Percentiles rank a stretch among this genome's conserved stretches.
phyloP scores from a whole-genome alignment of 1,140 invertebrate species.

The Diorhabda carinulata region DNA sequence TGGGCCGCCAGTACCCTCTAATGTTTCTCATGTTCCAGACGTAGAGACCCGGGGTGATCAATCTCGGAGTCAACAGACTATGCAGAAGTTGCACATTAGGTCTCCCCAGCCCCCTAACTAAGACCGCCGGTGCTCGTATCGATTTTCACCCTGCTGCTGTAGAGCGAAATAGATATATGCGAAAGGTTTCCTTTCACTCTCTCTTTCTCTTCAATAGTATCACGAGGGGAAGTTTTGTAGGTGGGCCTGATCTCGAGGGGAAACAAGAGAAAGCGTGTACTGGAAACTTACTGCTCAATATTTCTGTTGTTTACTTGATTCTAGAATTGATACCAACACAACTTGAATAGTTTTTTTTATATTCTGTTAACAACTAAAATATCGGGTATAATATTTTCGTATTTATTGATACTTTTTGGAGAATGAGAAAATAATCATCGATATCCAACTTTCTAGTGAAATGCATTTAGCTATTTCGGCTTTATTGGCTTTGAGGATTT shows the following conservation, averaged over 20 bases:
- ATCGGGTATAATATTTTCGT: no score
- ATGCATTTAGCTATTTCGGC: no score
- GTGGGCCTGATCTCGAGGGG: not conserved
- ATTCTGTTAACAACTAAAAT: no score
- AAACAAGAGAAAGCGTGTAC: not conserved
- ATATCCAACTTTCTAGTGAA: no score
- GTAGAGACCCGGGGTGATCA: slow-evolving; percentile 1
- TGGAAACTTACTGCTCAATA: slow-evolving; percentile 2
- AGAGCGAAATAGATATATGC: not conserved
- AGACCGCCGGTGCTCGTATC: not conserved
- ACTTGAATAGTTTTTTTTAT: not conserved
- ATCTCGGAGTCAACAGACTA: slow-evolving; percentile 1
- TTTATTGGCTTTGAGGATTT: no score
- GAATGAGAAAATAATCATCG: no score
- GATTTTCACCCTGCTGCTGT: not conserved
- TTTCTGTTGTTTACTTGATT: not conserved
- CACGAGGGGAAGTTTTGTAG: not conserved
- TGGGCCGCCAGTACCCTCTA: not conserved
- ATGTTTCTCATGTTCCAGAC: not conserved
- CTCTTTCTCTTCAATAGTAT: not conserved
- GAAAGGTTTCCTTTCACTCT: not conserved
- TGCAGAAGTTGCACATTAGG: slow-evolving; percentile 1
- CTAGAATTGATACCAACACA: not conserved
- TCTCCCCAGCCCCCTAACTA: not conserved
- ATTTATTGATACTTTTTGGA: no score